Conservation (phyloP, 2,888 invertebrate genomes). For the Diarsia rubi region DNA sequence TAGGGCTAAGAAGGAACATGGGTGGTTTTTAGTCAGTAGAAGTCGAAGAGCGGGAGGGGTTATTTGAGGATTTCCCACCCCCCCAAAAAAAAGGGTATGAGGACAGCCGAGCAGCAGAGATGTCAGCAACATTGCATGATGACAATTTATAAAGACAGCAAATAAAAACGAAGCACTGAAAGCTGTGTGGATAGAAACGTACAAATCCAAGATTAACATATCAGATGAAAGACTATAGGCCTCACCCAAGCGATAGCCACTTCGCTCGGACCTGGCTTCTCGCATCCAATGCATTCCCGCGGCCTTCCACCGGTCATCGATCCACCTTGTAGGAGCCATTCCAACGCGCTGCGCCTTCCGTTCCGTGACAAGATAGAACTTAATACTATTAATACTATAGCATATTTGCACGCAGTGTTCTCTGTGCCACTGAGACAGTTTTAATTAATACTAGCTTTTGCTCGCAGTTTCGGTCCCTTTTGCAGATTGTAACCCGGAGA, state of each 20-base stretch:
- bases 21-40: too few species aligned
- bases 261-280: background rate
- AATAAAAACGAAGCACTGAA: background rate
- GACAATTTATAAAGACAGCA: slow-evolving; percentile 1
- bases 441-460: background rate
- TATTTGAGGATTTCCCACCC: too few species aligned
- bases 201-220: background rate
- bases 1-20: too few species aligned
- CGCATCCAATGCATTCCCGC: background rate
- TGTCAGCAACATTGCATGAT: too few species aligned
- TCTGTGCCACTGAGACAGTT: background rate
- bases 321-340: slow-evolving; percentile 2
- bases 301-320: background rate
- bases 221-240: background rate
- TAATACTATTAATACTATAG: background rate
- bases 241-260: background rate
- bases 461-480: too few species aligned
- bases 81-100: too few species aligned
- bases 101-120: too few species aligned
- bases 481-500: too few species aligned
- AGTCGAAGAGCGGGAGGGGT: too few species aligned
- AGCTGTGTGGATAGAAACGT: background rate
- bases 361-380: background rate
- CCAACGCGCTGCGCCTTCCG: background rate
- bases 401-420: slow-evolving; percentile 1